Evolutionary conservation across 2,113 vertebrate species (phyloP), one percentile per base, ranked within the genome.

Genomic region (Istiophorus platypterus): DNA sequence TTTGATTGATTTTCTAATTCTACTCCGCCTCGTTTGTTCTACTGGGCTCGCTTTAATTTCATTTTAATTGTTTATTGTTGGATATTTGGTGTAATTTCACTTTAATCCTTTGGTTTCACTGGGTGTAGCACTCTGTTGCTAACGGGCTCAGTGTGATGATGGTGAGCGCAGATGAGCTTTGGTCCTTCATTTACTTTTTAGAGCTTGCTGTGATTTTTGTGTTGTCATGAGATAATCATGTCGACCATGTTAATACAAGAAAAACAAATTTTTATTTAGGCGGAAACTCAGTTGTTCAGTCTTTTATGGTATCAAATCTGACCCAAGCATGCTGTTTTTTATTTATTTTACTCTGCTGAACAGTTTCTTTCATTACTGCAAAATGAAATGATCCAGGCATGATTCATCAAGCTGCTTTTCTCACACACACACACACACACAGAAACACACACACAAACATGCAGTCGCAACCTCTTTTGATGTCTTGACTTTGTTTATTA

Each of bases 401-500:
- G 81, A 92, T 93, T 91, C 74, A 91, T 92, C 91, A 71, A 84
- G 61, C 85, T 83, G 75, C 56, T 86, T 75, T 59, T 37, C n/a
- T 31, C 51, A 34, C 45, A 64, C 69, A 54, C 56, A 70, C 67
- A 39, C 70, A 73, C 81, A 67, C 56, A 41, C 76, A 57, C 74
- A 56, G 64, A 62, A 49, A 56, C 47, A 63, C 71, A 56, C 56
- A 73, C 64, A 57, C 67, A 67, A 82, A 73, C 59, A 77, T n/a
- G 2, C 78, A 83, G 51, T 72, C 26, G 2, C 78, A 84, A 78
- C 76, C 80, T 78, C 76, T 90, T 90, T 84, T 91, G 89, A 89
- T 88, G 82, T 67, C 75, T 85, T 91, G 91, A 91, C 89, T 89
- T 89, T 92, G 92, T 94, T 94, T 95, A 94, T 95, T 93, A 94